Evolutionary conservation across 2,113 vertebrate species (phyloP).

Genomic region (Poecilia latipinna): DNA sequence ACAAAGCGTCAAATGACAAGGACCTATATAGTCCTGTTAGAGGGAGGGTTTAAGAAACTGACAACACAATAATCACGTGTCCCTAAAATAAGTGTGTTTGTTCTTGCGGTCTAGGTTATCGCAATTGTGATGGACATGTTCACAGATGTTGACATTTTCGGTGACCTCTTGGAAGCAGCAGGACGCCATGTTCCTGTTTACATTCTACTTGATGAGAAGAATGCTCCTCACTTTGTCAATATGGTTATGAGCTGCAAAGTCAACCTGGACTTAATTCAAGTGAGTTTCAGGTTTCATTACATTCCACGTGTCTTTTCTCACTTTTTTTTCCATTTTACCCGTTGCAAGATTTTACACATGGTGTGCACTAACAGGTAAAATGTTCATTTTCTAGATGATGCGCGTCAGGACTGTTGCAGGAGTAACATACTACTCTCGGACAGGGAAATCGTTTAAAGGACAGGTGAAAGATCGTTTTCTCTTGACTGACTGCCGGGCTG

Average conservation of each 20-base stretch:
- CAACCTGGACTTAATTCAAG: slow-evolving; percentile 90
- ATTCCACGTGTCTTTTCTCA: background rate
- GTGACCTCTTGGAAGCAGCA: slow-evolving; percentile 90
- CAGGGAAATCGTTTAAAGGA: slow-evolving; percentile 94
- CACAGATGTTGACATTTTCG: slow-evolving; percentile 93
- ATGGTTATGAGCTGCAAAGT: slow-evolving; percentile 91
- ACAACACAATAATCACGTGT: background rate
- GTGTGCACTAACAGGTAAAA: background rate
- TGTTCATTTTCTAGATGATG: slow-evolving; percentile 85
- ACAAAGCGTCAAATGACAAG: background rate
- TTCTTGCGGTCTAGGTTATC: slow-evolving; percentile 84
- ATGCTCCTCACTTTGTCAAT: slow-evolving; percentile 88
- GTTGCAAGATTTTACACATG: no score
- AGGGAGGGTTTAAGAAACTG: background rate
- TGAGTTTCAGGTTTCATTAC: slow-evolving; percentile 70
- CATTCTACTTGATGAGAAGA: slow-evolving; percentile 92
- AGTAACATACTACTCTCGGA: slow-evolving; percentile 92
- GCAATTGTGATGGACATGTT: slow-evolving; percentile 97
- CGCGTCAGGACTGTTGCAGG: slow-evolving; percentile 93
- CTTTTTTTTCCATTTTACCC: background rate
- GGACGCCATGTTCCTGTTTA: slow-evolving; percentile 92
- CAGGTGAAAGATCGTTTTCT: slow-evolving; percentile 96
- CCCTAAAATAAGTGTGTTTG: slow-evolving; percentile 10
- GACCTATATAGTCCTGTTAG: background rate
- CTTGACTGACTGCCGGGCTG: slow-evolving; percentile 91